Percentiles rank a stretch among this genome's conserved stretches.
Conservation (phyloP, 1,140 invertebrate genomes). For the Ylistrum balloti region DNA sequence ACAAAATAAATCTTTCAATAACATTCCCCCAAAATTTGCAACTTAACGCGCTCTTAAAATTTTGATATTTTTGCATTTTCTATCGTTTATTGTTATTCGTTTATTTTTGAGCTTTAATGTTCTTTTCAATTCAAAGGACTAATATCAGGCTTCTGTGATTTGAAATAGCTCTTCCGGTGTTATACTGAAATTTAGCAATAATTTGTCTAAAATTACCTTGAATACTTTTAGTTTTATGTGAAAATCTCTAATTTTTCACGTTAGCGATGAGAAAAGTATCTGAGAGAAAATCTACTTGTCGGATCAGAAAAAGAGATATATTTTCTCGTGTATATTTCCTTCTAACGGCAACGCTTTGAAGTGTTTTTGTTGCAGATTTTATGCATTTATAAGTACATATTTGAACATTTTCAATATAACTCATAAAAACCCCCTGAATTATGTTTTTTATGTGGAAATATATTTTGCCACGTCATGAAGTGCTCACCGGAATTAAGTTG, state of each 20-base stretch:
- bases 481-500: neutral
- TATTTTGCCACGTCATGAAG: neutral
- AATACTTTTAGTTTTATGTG: slow-evolving; percentile 40
- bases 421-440: neutral
- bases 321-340: slow-evolving; percentile 27
- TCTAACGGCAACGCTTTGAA: slow-evolving; percentile 15
- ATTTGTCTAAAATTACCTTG: slow-evolving; percentile 36
- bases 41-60: slow-evolving; percentile 28
- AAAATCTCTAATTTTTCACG: slow-evolving; percentile 39
- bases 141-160: slow-evolving; percentile 6
- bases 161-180: slow-evolving; percentile 24
- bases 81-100: slow-evolving; percentile 11
- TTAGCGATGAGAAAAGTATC: slow-evolving; percentile 15
- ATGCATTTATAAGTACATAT: slow-evolving; percentile 36
- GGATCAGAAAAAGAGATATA: slow-evolving; percentile 28
- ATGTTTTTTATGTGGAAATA: neutral
- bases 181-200: slow-evolving; percentile 9
- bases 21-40: slow-evolving; percentile 32
- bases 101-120: neutral
- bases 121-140: slow-evolving; percentile 25
- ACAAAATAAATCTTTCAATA: slow-evolving; percentile 1
- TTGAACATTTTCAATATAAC: neutral
- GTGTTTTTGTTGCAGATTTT: neutral
- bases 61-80: slow-evolving; percentile 20
- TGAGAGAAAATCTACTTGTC: neutral